Evolutionary conservation across 1,140 invertebrate species (phyloP).

Genomic region (Drosophila pseudoobscura): DNA sequence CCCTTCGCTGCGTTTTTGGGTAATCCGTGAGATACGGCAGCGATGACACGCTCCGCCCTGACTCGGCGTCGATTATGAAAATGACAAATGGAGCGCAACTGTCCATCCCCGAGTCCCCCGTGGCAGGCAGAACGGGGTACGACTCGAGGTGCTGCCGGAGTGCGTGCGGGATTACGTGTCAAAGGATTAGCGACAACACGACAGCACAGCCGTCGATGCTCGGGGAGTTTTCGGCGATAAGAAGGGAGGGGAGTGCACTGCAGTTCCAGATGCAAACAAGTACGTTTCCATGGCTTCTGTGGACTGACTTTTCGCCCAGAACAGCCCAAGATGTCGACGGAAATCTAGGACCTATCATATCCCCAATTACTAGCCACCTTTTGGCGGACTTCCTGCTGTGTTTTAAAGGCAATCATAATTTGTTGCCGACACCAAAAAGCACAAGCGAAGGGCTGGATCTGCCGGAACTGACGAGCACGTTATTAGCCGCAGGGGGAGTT

Average conservation of each 20-base stretch:
- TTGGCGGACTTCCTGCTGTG: conserved; percentile 14
- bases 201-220: neutral
- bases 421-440: conserved; percentile 31
- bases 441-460: conserved; percentile 23
- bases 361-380: too few species aligned
- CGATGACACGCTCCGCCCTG: conserved; percentile 54
- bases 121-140: conserved; percentile 44
- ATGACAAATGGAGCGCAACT: conserved; percentile 74
- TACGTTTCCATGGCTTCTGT: too few species aligned
- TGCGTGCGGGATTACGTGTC: conserved; percentile 58
- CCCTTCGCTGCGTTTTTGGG: conserved; percentile 29
- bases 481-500: conserved; percentile 65
- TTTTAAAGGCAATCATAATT: conserved; percentile 36
- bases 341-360: neutral
- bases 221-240: conserved; percentile 8
- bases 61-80: conserved; percentile 64
- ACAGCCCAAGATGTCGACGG: too few species aligned
- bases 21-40: conserved; percentile 61
- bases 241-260: too few species aligned
- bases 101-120: conserved; percentile 15
- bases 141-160: conserved; percentile 2
- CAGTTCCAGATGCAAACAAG: too few species aligned
- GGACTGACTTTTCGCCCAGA: too few species aligned
- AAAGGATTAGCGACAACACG: conserved; percentile 58
- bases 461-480: conserved; percentile 48